Percentiles rank a stretch among this genome's conserved stretches.
Evolutionary conservation across 2,797 vertebrate genomes (phyloP).

Genomic region (Aratinga solstitialis): DNA sequence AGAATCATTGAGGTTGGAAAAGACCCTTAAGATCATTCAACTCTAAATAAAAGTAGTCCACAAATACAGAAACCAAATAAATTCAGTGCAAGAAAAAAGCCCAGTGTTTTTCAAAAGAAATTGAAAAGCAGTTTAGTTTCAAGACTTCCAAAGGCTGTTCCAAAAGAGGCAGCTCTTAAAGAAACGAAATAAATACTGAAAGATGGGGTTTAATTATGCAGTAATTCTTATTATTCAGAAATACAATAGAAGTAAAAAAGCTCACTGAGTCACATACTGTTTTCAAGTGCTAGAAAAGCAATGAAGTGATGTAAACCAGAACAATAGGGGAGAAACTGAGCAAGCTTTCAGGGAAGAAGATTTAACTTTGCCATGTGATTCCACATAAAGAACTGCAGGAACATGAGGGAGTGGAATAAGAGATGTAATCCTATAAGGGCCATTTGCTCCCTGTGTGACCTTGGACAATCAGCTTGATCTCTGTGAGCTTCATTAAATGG

Average conservation of each 20-base stretch:
- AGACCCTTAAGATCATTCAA: background rate
- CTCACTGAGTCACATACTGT: background rate
- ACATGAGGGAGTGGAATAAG: background rate
- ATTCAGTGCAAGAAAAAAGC: background rate
- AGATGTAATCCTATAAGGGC: background rate
- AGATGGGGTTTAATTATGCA: background rate
- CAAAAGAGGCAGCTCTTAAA: background rate
- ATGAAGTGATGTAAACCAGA: background rate
- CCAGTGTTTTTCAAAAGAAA: background rate
- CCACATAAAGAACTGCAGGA: background rate
- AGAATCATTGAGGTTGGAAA: background rate
- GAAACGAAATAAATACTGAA: background rate
- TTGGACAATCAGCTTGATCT: background rate
- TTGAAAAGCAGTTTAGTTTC: background rate
- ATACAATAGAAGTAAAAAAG: background rate
- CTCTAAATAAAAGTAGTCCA: background rate
- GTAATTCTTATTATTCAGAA: slow-evolving; percentile 16
- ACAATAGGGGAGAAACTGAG: background rate
- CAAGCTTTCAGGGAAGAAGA: slow-evolving; percentile 8
- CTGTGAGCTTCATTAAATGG: background rate
- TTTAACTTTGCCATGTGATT: background rate
- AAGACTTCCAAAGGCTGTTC: background rate
- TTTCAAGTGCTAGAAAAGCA: background rate
- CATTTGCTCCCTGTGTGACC: background rate
- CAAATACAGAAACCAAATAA: background rate